Evolutionary conservation across 2,888 invertebrate species (phyloP).

Genomic region (Thalpophila matura): DNA sequence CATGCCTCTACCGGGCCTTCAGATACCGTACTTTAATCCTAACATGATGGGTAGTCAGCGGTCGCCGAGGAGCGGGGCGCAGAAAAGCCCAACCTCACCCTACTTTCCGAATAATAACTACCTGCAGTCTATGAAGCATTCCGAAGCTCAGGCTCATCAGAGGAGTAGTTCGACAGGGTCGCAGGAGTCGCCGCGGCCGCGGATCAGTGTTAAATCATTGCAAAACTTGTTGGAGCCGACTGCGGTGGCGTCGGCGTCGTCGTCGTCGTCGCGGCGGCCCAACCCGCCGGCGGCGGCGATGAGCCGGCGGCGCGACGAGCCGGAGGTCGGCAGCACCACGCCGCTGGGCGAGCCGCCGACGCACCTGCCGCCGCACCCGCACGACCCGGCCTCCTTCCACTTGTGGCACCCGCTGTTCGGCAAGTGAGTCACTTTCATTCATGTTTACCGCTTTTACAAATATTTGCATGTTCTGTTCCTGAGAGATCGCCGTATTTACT

Average conservation of each 20-base stretch:
- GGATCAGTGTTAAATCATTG: conserved; percentile 92
- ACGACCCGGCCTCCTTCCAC: conserved; percentile 92
- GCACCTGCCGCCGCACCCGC: conserved; percentile 81
- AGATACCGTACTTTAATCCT: conserved; percentile 85
- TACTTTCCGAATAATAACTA: conserved; percentile 87
- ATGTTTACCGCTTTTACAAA: conserved; percentile 50
- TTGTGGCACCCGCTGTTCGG: conserved; percentile 97
- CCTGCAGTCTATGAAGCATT: conserved; percentile 81
- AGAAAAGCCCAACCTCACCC: conserved; percentile 85
- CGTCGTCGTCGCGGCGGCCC: conserved; percentile 74
- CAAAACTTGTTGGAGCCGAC: conserved; percentile 91
- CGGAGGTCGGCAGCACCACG: conserved; percentile 92
- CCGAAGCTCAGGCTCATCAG: conserved; percentile 71
- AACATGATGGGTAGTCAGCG: conserved; percentile 81
- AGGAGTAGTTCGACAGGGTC: conserved; percentile 75
- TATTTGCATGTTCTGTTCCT: conserved; percentile 52
- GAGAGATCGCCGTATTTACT: conserved; percentile 50
- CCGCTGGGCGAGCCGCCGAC: conserved; percentile 88
- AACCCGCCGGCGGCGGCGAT: conserved; percentile 81
- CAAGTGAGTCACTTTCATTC: conserved; percentile 91
- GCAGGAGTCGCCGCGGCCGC: conserved; percentile 89
- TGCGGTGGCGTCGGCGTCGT: conserved; percentile 79
- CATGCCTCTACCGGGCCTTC: conserved; percentile 81
- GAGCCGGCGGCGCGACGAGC: conserved; percentile 89
- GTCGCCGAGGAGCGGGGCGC: conserved; percentile 77